These are phyloP conservation scores for Vanessa tameamea DNA, from an alignment of 1,140 invertebrate genomes.

Conservation along the genomic window DNA sequence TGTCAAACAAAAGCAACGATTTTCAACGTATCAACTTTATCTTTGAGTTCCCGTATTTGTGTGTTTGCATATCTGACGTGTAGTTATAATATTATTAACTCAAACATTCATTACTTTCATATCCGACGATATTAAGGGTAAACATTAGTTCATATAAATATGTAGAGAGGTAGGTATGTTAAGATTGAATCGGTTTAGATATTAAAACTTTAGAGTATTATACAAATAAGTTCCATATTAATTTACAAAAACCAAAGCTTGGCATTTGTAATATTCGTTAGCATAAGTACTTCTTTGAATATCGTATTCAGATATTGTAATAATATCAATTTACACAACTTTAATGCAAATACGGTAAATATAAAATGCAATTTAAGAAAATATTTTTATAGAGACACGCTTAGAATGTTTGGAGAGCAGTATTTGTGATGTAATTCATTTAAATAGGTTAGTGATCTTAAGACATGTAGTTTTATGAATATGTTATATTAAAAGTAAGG, in stretches of 20 bases:
- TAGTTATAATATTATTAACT: neutral
- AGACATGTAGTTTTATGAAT: neutral
- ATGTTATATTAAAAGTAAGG: slow-evolving; percentile 1
- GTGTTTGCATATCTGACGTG: neutral
- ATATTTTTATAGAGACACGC: slow-evolving; percentile 22
- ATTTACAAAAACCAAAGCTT: slow-evolving; percentile 12
- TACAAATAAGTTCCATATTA: neutral
- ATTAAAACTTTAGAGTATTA: neutral
- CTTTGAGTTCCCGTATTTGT: neutral
- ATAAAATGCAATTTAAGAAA: slow-evolving; percentile 15
- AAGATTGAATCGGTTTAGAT: neutral
- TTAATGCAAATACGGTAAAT: neutral
- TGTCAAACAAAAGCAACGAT: too few species aligned
- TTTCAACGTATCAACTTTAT: neutral
- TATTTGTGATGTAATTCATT: slow-evolving; percentile 25
- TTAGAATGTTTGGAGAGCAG: slow-evolving; percentile 11
- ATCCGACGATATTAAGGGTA: neutral
- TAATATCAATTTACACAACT: neutral
- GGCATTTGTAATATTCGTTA: slow-evolving; percentile 2
- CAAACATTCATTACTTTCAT: neutral
- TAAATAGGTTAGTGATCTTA: slow-evolving; percentile 21
- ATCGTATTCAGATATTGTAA: slow-evolving; percentile 3
- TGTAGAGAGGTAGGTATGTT: neutral
- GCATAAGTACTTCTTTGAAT: neutral
- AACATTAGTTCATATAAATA: neutral